Evolutionary conservation across 2,888 invertebrate species (phyloP), one percentile per base, ranked within the genome.

Genomic region (Amaurobius ferox): DNA sequence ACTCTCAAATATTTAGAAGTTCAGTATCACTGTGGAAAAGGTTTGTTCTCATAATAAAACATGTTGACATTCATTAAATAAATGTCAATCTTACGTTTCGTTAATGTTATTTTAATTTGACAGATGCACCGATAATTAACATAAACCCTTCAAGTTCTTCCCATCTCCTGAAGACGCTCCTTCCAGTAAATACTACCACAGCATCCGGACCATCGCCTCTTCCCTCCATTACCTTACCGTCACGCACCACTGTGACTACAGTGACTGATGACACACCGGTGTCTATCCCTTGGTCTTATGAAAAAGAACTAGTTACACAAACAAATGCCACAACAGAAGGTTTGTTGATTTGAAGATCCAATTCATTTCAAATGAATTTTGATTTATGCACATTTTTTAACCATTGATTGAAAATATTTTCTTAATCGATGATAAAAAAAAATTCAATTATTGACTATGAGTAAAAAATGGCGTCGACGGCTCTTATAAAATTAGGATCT

Each of bases 1-100:
- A 93, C 94, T 88, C 91, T 91, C 89, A 94, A 94, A 91, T 94
- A 94, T 92, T 91, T 94, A 90, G 93, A 94, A 91, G 93, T 92
- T 88, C 93, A 94, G 87, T 94, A 92, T 92, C 90, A 90, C 89
- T 94, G 94, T 87, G 88, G 88, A 73, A 79, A 88, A 89, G 89
- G 89, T 66, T 66, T n/a, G 66, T 66, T n/a, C 44, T 13, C 9
- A 1, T 29, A 40, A 70, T 35, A 68, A 61, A n/a, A 32, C 23
- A 71, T 44, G 13, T 44, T 5, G 28, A 32, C 11, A 0, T 71
- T 3, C 0, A 26, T 11, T 26, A 28, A 44, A 29, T 6, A 7
- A 11, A n/a, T n/a, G 5, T 35, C 9, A 5, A 35, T 35, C 9
- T 35, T 35, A 35, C 9, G 6, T 9, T 7, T 35, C 5, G 35